phyloP scores from a whole-genome alignment of 2,888 invertebrate genomes.

The Hirtodrosophila cameraria region DNA sequence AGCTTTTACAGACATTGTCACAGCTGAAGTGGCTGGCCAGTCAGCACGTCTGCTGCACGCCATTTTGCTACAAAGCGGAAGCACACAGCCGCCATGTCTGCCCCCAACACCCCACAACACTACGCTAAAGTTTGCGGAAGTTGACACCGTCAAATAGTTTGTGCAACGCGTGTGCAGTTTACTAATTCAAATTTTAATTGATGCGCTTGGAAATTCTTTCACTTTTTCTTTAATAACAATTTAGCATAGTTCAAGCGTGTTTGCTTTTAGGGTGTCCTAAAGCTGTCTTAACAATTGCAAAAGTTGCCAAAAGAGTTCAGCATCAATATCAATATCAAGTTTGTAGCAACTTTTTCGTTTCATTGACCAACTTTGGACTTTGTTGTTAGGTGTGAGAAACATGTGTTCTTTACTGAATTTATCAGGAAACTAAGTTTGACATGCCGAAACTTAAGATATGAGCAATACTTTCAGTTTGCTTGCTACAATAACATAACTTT shows the following conservation, averaged over 20 bases:
- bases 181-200: constrained; percentile 36
- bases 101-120: not conserved
- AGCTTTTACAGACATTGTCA: constrained; percentile 19
- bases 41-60: constrained; percentile 52
- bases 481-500: too few species aligned
- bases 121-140: constrained; percentile 42
- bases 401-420: constrained; percentile 4
- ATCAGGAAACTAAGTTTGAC: constrained; percentile 1
- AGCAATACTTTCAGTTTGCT: too few species aligned
- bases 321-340: not conserved
- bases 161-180: constrained; percentile 28
- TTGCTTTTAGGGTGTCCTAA: too few species aligned
- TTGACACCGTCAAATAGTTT: constrained; percentile 21
- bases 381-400: constrained; percentile 1
- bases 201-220: not conserved
- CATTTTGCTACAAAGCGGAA: constrained; percentile 50
- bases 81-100: constrained; percentile 3
- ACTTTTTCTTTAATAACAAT: not conserved
- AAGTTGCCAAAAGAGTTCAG: not conserved
- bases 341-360: constrained; percentile 1
- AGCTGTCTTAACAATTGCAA: not conserved
- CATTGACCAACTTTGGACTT: constrained; percentile 13
- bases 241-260: not conserved
- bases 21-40: constrained; percentile 2
- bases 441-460: not conserved